These are phyloP conservation scores for Harpagoxenus sublaevis DNA, from an alignment of 2,888 invertebrate species.

Conservation along the genomic window DNA sequence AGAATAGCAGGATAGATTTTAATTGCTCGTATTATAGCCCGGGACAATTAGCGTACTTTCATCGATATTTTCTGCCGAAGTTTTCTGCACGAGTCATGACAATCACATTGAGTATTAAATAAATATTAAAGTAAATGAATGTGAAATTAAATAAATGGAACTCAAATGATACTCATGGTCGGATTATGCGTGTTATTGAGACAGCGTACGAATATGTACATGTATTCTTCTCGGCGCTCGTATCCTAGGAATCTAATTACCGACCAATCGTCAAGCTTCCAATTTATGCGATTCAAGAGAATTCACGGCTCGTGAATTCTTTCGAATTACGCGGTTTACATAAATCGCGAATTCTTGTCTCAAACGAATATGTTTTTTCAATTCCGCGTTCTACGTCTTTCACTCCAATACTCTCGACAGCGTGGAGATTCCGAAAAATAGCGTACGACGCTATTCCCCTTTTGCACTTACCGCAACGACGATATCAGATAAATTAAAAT, in stretches of 20 bases:
- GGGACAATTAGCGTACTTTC: not conserved
- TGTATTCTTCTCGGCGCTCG: not conserved
- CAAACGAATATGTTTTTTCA: not conserved
- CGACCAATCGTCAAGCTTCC: conserved; percentile 71
- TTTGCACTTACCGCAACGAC: conserved; percentile 1
- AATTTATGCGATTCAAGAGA: not conserved
- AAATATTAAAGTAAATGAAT: conserved; percentile 68
- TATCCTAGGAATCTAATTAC: conserved; percentile 43
- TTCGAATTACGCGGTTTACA: not conserved
- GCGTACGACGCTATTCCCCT: not conserved
- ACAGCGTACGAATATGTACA: conserved; percentile 4
- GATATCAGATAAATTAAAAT: conserved; percentile 26
- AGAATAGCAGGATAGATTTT: not conserved
- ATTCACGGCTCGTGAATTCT: not conserved
- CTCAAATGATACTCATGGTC: conserved; percentile 68
- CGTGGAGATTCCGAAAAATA: not conserved
- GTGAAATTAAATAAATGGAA: conserved; percentile 53
- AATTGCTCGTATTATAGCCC: not conserved
- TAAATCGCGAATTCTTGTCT: conserved; percentile 7
- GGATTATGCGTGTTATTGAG: conserved; percentile 49
- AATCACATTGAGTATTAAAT: conserved; percentile 63
- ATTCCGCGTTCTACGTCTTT: not conserved
- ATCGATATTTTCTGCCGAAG: not conserved
- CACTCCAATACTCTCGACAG: not conserved
- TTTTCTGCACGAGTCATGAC: conserved; percentile 5